Evolutionary conservation across 2,113 vertebrate genomes (phyloP), one percentile per base, ranked within the genome.

Genomic region (Ciconia stormi): DNA sequence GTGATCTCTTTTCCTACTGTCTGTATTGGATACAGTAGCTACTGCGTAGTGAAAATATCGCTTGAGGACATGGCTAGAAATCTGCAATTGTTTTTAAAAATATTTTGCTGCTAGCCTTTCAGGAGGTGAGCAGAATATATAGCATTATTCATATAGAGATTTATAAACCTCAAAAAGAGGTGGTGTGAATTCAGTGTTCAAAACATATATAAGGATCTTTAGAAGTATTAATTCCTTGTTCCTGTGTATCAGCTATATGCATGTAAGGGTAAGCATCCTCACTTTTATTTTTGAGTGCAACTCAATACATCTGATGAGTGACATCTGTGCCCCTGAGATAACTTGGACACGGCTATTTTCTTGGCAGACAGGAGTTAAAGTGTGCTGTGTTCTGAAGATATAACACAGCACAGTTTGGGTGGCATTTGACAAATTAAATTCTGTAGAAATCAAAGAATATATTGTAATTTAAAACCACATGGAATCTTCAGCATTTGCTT

Each of bases 261-360:
- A 15, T 2, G 9, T 19, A 19, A 50, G 13, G 8, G 16, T 29
- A 18, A 59, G 9, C 30, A 4, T 46, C 89, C 47, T 42, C 6
- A 4, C 12, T 70, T 15, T 25, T 47, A 2, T 16, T 67, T 87
- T 4, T 14, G 34, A 23, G 32, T 8, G 11, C 16, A 49, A 1
- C 7, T 63, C 26, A 38, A 2, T 38, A 1, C 17, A 10, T 19
- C 34, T 47, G 16, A 22, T 25, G 25, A 62, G 14, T 63, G 82
- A 36, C 34, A 62, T 65, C 61, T 44, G 16, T 1, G 1, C 19
- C 36, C 52, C 65, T 32, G 25, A 47, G 46, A 34, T 47, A 47
- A 34, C 27, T 52, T 0, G 0, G 71, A 22, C 11, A 9, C 1
- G 1, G 11, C 44, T 42, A 2, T 38, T 72, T 47, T 36, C 36